Evolutionary conservation across 2,113 vertebrate genomes (phyloP), one percentile per base, ranked within the genome.

Genomic region (Bubo bubo): DNA sequence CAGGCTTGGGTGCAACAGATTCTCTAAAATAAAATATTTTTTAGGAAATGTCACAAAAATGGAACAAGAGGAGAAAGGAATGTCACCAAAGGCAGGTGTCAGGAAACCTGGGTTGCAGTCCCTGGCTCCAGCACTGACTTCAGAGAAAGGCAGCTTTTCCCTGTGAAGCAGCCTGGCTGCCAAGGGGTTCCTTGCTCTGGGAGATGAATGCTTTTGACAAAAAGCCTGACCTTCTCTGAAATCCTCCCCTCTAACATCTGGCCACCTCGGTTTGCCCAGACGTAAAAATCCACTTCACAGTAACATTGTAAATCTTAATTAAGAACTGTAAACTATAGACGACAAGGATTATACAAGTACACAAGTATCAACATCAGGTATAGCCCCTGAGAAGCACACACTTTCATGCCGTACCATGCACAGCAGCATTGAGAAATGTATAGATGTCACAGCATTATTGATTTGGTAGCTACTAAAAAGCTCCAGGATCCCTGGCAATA

Each of bases 381-480:
- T 8, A 88, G 81, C 45, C 71, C 58, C 84, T 12, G 67, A 88
- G 87, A 94, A 88, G 28, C 62, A 76, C 34, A 63, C 0, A 3
- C 66, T 91, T 94, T 86, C 86, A 81, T 64, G 59, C 91, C 62
- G 70, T 55, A 77, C 89, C 56, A 55, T 13, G 73, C 89, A 85
- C 77, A 30, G 80, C 1, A 1, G 77, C 91, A 91, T 49, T 95
- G 87, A 91, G 91, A 76, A 92, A 96, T 67, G 87, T 67, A 59
- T 71, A 89, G 94, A 93, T 79, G 89, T 82, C 94, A 96, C 87
- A 79, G 77, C 55, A 5, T 89, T 96, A 96, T 88, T 96, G 96
- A 97, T 97, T 96, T 84, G 70, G 81, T 82, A 95, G 87, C 66
- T 86, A 73, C 80, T 91, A 76, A 91, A 96, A 90, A 73, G 93